Conservation (phyloP, 2,797 vertebrate species). For the Microtus agrestis region DNA sequence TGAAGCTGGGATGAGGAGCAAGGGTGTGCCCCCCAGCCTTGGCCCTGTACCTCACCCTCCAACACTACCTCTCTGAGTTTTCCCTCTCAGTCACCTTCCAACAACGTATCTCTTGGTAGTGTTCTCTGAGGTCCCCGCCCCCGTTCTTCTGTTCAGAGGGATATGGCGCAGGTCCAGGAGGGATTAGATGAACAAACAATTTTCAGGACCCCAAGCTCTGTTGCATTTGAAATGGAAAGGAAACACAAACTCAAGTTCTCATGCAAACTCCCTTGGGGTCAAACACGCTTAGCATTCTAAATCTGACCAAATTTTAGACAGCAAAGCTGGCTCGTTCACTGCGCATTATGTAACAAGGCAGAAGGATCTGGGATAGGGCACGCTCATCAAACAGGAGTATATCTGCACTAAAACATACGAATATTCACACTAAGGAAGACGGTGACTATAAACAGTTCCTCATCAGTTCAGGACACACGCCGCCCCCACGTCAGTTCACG, state of each 20-base stretch:
- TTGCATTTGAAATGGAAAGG: slow-evolving; percentile 63
- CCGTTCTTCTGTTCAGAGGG: neutral
- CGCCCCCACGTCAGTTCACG: slow-evolving; percentile 64
- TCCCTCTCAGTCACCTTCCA: neutral
- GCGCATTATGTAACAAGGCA: slow-evolving; percentile 64
- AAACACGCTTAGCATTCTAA: slow-evolving; percentile 65
- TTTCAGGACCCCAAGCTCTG: slow-evolving; percentile 24
- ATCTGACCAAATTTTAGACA: slow-evolving; percentile 69
- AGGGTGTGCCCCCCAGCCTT: neutral
- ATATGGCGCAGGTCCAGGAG: neutral
- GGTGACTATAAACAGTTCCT: slow-evolving; percentile 72
- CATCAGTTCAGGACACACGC: slow-evolving; percentile 51
- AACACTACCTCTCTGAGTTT: neutral
- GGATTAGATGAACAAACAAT: slow-evolving; percentile 1
- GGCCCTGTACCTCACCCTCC: slow-evolving; percentile 21
- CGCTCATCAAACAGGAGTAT: slow-evolving; percentile 67
- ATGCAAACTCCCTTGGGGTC: slow-evolving; percentile 4
- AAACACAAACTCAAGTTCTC: slow-evolving; percentile 41
- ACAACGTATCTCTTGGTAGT: neutral
- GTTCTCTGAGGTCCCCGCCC: neutral
- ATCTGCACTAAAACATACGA: slow-evolving; percentile 70
- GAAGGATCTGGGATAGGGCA: slow-evolving; percentile 38
- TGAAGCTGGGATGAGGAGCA: neutral
- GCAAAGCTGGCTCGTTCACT: slow-evolving; percentile 29
- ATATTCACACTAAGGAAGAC: slow-evolving; percentile 76